Percentiles rank a stretch among this genome's conserved stretches.
Evolutionary conservation across 2,113 vertebrate species (phyloP).

Genomic region (Zosterops pallidus): DNA sequence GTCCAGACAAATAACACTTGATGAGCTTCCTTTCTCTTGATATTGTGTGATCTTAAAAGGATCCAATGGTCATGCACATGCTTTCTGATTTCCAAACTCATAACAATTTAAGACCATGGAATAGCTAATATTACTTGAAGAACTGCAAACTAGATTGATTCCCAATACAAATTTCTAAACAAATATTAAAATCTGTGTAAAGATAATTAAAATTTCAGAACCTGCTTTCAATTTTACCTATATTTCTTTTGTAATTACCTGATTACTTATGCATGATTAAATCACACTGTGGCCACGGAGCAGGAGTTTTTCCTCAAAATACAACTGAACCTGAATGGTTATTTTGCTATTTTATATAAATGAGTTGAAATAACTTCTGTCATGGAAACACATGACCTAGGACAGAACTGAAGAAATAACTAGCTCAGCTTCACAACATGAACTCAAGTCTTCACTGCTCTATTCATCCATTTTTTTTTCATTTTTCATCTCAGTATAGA

Average conservation of each 20-base stretch:
- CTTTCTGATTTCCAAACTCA: neutral
- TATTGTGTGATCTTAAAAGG: neutral
- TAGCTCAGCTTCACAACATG: neutral
- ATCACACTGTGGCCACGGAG: neutral
- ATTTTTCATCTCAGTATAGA: neutral
- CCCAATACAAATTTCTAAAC: neutral
- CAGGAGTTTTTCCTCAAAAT: neutral
- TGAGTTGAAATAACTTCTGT: neutral
- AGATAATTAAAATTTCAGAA: neutral
- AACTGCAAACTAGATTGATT: neutral
- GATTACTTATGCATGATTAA: neutral
- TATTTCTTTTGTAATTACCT: neutral
- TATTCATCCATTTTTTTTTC: neutral
- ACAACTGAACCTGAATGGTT: neutral
- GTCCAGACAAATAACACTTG: neutral
- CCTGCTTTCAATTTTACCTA: neutral
- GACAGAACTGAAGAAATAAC: neutral
- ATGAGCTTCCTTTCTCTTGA: neutral
- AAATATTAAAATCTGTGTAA: neutral
- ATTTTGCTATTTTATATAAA: constrained; percentile 21
- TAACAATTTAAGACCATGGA: neutral
- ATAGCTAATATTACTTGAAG: neutral
- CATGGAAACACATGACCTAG: neutral
- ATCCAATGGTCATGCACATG: accelerated
- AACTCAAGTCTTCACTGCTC: neutral